Evolutionary conservation across 35 echinoderm and acorn worm genomes (phyloP).

Genomic region (Apostichopus japonicus): DNA sequence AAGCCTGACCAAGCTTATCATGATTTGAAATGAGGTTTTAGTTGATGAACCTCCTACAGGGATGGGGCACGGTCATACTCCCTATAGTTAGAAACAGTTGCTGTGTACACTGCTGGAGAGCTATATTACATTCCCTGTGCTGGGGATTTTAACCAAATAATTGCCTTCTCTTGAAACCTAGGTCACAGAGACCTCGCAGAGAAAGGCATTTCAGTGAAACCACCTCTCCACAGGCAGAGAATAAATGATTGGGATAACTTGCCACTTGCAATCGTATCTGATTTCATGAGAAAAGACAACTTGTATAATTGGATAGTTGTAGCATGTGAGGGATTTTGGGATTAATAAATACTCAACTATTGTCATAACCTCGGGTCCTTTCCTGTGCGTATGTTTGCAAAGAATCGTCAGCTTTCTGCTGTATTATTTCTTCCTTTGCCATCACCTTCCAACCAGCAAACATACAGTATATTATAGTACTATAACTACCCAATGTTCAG

Average conservation of each 20-base stretch:
- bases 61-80: slow-evolving; percentile 24
- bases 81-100: slow-evolving; percentile 68
- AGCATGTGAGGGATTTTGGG: slow-evolving; percentile 20
- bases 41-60: slow-evolving; percentile 44
- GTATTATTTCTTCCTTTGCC: no score
- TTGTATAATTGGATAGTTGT: slow-evolving; percentile 52
- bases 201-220: slow-evolving; percentile 59
- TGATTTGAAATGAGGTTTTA: slow-evolving; percentile 42
- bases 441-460: no score
- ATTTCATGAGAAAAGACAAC: slow-evolving; percentile 58
- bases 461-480: no score
- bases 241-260: slow-evolving; percentile 54
- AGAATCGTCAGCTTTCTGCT: no score
- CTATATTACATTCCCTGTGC: slow-evolving; percentile 54
- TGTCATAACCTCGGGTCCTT: no score
- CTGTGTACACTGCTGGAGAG: slow-evolving; percentile 52
- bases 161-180: slow-evolving; percentile 59
- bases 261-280: slow-evolving; percentile 55
- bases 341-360: neutral
- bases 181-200: slow-evolving; percentile 50
- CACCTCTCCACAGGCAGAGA: slow-evolving; percentile 43
- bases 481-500: no score
- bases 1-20: slow-evolving; percentile 54
- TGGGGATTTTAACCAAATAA: slow-evolving; percentile 61
- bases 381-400: no score